Conservation (phyloP, 2,888 invertebrate species). For the Bugula neritina region DNA sequence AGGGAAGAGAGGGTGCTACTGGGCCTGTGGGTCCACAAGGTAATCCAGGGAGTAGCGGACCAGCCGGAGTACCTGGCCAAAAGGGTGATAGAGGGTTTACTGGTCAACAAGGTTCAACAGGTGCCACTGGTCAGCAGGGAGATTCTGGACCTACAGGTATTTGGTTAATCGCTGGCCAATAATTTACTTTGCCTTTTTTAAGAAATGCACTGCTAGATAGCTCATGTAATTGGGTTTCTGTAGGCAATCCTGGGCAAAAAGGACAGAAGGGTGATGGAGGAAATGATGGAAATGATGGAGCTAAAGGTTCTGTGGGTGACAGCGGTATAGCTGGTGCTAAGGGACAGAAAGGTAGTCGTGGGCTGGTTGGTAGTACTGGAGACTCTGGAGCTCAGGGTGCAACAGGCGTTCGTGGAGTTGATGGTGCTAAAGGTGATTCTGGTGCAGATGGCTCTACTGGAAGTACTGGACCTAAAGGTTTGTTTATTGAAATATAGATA, state of each 20-base stretch:
- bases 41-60: not conserved
- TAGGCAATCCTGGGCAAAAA: no score
- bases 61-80: not conserved
- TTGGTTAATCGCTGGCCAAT: no score
- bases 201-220: no score
- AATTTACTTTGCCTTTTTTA: no score
- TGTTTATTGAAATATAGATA: no score
- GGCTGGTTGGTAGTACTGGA: not conserved
- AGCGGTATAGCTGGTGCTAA: not conserved
- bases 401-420: not conserved
- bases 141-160: not conserved
- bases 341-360: not conserved
- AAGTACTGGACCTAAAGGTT: not conserved
- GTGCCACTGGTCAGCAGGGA: not conserved
- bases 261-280: not conserved
- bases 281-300: not conserved
- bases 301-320: not conserved
- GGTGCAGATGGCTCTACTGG: not conserved
- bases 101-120: not conserved
- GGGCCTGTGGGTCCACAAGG: not conserved
- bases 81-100: not conserved
- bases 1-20: not conserved
- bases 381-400: not conserved
- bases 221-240: no score
- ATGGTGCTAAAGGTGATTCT: not conserved